These are phyloP conservation scores for Dendropsophus ebraccatus DNA, from an alignment of 2,113 vertebrate species.

Conservation along the genomic window DNA sequence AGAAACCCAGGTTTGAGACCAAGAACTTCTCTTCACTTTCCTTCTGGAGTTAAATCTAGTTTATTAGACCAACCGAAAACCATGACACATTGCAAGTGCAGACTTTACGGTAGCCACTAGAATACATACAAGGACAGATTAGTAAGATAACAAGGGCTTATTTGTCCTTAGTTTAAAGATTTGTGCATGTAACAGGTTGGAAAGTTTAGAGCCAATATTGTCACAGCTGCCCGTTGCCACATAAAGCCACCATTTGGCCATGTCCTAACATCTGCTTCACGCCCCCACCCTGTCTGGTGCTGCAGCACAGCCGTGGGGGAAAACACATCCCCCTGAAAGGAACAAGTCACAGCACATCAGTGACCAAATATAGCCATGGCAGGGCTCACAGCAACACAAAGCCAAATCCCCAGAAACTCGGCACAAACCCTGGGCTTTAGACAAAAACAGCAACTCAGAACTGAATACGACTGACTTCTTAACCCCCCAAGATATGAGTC, in stretches of 20 bases:
- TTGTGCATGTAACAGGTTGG: conserved; percentile 13
- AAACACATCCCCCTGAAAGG: conserved; percentile 39
- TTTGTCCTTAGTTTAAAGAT: conserved; percentile 2
- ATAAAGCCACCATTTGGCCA: conserved; percentile 42
- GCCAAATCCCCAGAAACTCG: conserved; percentile 12
- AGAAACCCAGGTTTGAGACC: not conserved
- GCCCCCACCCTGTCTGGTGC: conserved; percentile 27
- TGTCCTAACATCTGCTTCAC: conserved; percentile 36
- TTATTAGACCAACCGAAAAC: not conserved
- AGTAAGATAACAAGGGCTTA: not conserved
- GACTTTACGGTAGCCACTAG: not conserved
- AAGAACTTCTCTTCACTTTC: not conserved
- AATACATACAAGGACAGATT: conserved; percentile 12
- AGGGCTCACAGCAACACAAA: not conserved
- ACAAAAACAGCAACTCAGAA: conserved; percentile 20
- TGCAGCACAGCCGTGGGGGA: conserved; percentile 20
- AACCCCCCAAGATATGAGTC: conserved; percentile 28
- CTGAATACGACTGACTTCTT: not conserved
- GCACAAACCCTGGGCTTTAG: not conserved
- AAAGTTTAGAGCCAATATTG: conserved; percentile 33
- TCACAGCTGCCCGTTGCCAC: conserved; percentile 35
- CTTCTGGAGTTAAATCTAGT: not conserved
- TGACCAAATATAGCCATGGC: conserved; percentile 49
- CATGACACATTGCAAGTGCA: not conserved
- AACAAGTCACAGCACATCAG: conserved; percentile 48